Base-by-base conservation (phyloP, 92 coral and sea anemone species). In the Desmophyllum pertusum region DNA sequence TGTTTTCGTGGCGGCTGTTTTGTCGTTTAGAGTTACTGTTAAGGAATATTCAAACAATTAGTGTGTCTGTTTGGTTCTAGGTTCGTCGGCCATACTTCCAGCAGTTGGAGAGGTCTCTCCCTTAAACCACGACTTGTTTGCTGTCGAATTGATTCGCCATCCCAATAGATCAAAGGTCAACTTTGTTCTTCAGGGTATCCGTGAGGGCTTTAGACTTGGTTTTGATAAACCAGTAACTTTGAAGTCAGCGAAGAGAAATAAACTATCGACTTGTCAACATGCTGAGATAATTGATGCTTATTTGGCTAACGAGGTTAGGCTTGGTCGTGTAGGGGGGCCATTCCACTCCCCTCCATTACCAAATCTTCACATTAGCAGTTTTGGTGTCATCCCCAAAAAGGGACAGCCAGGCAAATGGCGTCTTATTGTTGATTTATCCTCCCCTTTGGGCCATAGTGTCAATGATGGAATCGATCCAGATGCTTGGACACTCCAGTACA, bases 341-440 rank as follows among this genome's bases (percentile, higher is more conserved):
- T 80, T 78, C 21, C 7, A 14, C 23, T 10, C 64, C 41, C 63
- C 75, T 27, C 84, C 76, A 0, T 1, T 64, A 4, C n/a, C 84
- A 19, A 41, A 13, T 39, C 30, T 83, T 18, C 87, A 83, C 53
- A 41, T 73, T 10, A 83, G 87, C 61, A 42, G 81, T 21, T 88
- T 83, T 33, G 88, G 92, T 53, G 84, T 78, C 5, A 84, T 77
- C 19, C 68, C n/a, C 21, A 76, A 83, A 48, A 83, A 70, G 29
- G 68, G 70, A 3, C 83, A 83, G 68, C 88, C 81, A 13, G 80
- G 81, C n/a, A 83, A 83, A 55, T 79, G 80, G 89, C 77, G 73
- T 17, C 81, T 89, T 43, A 72, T 77, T 42, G 50, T 88, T 19
- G 89, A 84, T 73, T 65, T 78, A 25, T 75, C 84, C 25, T 52